A percentile compares a stretch with the other conserved stretches of the same genome.
These are phyloP conservation scores for Troides oblongomaculatus DNA, from an alignment of 2,888 invertebrate species.

Conservation along the genomic window DNA sequence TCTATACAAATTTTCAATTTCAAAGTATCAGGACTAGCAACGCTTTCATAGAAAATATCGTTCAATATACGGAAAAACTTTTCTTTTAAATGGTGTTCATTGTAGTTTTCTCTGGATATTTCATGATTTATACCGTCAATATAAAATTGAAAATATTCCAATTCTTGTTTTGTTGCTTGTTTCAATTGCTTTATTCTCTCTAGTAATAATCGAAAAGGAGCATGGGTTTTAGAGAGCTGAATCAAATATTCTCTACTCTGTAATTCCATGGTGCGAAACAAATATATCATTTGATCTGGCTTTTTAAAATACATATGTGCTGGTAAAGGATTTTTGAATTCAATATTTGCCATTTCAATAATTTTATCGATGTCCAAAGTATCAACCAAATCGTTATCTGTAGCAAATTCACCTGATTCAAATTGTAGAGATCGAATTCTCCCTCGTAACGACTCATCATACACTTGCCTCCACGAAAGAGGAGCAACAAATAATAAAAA, in stretches of 20 bases:
- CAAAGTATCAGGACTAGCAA: slow-evolving; percentile 63
- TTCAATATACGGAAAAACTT: slow-evolving; percentile 70
- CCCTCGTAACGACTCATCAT: slow-evolving; percentile 60
- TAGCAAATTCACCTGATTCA: slow-evolving; percentile 61
- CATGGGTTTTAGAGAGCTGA: slow-evolving; percentile 64
- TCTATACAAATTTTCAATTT: slow-evolving; percentile 73
- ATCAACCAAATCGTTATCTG: slow-evolving; percentile 67
- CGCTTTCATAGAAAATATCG: slow-evolving; percentile 63
- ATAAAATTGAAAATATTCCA: slow-evolving; percentile 71
- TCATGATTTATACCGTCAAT: slow-evolving; percentile 61
- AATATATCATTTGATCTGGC: slow-evolving; percentile 64
- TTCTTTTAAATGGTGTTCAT: slow-evolving; percentile 61
- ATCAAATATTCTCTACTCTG: slow-evolving; percentile 73
- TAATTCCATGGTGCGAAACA: slow-evolving; percentile 70
- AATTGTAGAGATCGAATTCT: slow-evolving; percentile 64
- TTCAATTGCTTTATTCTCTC: slow-evolving; percentile 62
- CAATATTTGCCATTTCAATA: slow-evolving; percentile 59
- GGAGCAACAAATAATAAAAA: slow-evolving; percentile 70
- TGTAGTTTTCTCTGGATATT: slow-evolving; percentile 60
- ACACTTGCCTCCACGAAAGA: slow-evolving; percentile 63
- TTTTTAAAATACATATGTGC: slow-evolving; percentile 56
- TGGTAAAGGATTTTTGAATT: slow-evolving; percentile 56
- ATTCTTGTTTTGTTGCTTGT: slow-evolving; percentile 56
- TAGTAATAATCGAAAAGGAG: slow-evolving; percentile 53
- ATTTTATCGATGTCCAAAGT: slow-evolving; percentile 67